phyloP scores from a whole-genome alignment of 2,797 vertebrate genomes.

The Pelodytes ibericus region DNA sequence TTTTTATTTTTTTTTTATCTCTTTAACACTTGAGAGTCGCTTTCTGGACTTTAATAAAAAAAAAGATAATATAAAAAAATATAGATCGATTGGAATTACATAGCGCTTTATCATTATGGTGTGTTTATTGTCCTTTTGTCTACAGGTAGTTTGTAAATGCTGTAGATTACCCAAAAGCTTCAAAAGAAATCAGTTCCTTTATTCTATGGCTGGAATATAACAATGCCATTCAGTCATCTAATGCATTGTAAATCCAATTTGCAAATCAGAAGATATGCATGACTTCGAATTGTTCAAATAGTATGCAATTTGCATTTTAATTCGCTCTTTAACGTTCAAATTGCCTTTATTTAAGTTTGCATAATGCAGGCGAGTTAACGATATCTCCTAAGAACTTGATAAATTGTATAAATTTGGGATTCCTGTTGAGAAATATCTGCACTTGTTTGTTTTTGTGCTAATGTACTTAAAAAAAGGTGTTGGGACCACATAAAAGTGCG shows the following conservation, averaged over 20 bases:
- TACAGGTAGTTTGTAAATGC: constrained; percentile 63
- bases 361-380: constrained; percentile 66
- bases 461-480: constrained; percentile 40
- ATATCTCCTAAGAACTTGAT: constrained; percentile 58
- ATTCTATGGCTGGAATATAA: constrained; percentile 62
- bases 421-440: not conserved
- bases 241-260: constrained; percentile 95
- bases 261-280: constrained; percentile 89
- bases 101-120: constrained; percentile 8
- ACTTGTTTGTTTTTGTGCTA: constrained; percentile 37
- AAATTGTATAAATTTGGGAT: constrained; percentile 47
- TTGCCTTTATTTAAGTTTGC: constrained; percentile 74
- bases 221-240: constrained; percentile 73
- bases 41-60: not conserved
- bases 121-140: constrained; percentile 46
- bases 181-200: constrained; percentile 57
- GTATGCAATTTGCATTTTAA: constrained; percentile 86
- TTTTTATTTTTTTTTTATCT: too few species aligned
- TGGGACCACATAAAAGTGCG: constrained; percentile 5
- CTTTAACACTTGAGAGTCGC: too few species aligned
- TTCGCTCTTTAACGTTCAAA: constrained; percentile 84
- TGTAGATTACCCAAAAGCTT: constrained; percentile 59
- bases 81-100: constrained; percentile 31
- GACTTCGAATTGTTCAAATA: constrained; percentile 84
- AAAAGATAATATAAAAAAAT: constrained; percentile 11